Conservation (phyloP, 2,888 invertebrate species). For the Cheilosia impressa region DNA sequence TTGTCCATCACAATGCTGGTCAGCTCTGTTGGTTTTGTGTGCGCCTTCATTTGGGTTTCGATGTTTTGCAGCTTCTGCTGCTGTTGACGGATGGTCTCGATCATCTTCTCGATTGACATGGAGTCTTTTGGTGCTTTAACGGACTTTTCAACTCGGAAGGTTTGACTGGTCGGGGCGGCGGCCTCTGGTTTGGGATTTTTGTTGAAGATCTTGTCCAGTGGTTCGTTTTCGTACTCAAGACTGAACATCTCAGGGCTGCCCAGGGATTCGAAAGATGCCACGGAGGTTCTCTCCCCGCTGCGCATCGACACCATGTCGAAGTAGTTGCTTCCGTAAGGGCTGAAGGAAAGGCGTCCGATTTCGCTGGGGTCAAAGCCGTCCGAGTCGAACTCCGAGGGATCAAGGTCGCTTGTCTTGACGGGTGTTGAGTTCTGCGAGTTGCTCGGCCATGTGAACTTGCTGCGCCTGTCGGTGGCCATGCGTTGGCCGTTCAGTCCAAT, state of each 20-base stretch:
- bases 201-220: conserved; percentile 80
- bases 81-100: conserved; percentile 78
- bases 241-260: conserved; percentile 77
- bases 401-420: conserved; percentile 80
- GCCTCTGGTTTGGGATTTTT: conserved; percentile 54
- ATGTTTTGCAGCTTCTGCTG: conserved; percentile 77
- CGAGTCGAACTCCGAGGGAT: conserved; percentile 79
- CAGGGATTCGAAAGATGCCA: conserved; percentile 50
- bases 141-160: neutral
- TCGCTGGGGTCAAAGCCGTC: conserved; percentile 74
- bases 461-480: conserved; percentile 78
- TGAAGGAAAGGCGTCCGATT: conserved; percentile 77
- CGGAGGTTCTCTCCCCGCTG: conserved; percentile 49
- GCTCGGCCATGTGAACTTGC: conserved; percentile 79
- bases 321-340: conserved; percentile 76
- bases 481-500: conserved; percentile 79
- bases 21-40: conserved; percentile 74
- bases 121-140: conserved; percentile 6
- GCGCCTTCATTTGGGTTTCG: conserved; percentile 77
- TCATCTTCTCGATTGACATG: conserved; percentile 78
- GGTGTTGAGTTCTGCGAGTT: conserved; percentile 68
- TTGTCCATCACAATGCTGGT: conserved; percentile 73
- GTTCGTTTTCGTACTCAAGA: conserved; percentile 79
- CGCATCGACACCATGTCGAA: conserved; percentile 71
- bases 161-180: conserved; percentile 8